Evolutionary conservation across 2,888 invertebrate species (phyloP), one percentile per base, ranked within the genome.

Genomic region (Andrena haemorrhoa): DNA sequence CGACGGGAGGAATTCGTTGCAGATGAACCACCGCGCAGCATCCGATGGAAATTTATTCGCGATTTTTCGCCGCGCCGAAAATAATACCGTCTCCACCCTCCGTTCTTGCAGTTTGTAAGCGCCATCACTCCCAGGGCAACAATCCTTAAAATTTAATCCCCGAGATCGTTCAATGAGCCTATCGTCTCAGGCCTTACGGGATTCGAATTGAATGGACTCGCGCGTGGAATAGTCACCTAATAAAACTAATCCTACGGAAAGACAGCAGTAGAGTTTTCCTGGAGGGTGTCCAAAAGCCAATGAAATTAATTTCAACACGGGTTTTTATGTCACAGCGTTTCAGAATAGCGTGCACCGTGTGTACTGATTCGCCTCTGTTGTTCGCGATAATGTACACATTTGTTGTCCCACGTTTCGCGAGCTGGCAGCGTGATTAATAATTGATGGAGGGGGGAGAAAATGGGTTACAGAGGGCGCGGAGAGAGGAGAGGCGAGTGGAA

Each of bases 1-100:
- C 66, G 60, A 68, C 56, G 66, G 47, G 47, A 53, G 58, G 77
- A 80, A 80, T 86, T 64, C 23, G 53, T 8, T 29, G 47, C 75
- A 65, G 79, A 60, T 20, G 29, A 26, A 72, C 56, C 65, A 60
- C 26, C 51, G n/a, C 29, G 41, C 33, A 16, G 7, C 35, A 23
- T 53, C 20, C 5, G 0, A 4, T 8, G 23, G 23, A 53, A 47
- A 79, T 79, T 79, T 71, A 79, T 61, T 53, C 47, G 16, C 33
- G 4, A 23, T 66, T 60, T 29, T 61, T 60, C 47, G 0, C 1
- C 0, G 5, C 23, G 10, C n/a, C 12, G 10, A 29, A 26, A 26
- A 63, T 20, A 8, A 33, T 41, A 16, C 41, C 41, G 16, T 16
- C 41, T 41, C 12, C 4, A 5, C 4, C 3, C 12, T 20, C 0